phyloP scores from a whole-genome alignment of 2,797 vertebrate species.

The Lerista edwardsae region DNA sequence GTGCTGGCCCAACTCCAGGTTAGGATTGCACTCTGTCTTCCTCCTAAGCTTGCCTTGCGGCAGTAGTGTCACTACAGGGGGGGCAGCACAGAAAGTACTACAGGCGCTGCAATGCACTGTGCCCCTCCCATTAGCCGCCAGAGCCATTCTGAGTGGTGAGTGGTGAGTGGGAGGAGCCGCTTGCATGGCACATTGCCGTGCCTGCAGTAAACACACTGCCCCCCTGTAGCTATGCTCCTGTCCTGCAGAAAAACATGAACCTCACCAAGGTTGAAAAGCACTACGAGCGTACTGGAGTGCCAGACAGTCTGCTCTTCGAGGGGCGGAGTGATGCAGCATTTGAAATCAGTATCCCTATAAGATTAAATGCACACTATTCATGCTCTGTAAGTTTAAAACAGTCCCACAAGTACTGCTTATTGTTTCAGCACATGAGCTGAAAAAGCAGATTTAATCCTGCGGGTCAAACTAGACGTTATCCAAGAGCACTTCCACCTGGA shows the following conservation, averaged over 20 bases:
- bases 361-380: accelerated
- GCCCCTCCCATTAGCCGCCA: too few species aligned
- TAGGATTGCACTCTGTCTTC: not conserved
- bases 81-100: too few species aligned
- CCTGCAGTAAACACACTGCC: too few species aligned
- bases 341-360: not conserved
- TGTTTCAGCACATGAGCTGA: not conserved
- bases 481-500: too few species aligned
- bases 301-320: accelerated
- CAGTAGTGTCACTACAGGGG: too few species aligned
- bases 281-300: not conserved
- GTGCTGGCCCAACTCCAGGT: too few species aligned
- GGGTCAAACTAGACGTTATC: not conserved
- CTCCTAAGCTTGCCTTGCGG: not conserved
- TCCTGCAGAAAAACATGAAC: not conserved
- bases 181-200: too few species aligned
- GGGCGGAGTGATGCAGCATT: not conserved
- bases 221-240: too few species aligned
- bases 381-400: not conserved
- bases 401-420: not conserved
- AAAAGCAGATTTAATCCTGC: not conserved
- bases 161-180: too few species aligned
- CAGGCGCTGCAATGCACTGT: too few species aligned
- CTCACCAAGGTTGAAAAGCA: not conserved
- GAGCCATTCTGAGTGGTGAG: too few species aligned